Conservation (phyloP, 2,113 vertebrate species). For the Oryctolagus cuniculus region mOryCun1.1 NC_091453.1:101213001-101213500, state of each 20-base stretch:
- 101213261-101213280: constrained; percentile 80
- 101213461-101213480: constrained; percentile 84
- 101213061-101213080: constrained; percentile 41
- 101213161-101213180: constrained; percentile 71
- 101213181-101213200: too few relatives aligned
- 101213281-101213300: constrained; percentile 79
- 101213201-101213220: constrained; percentile 77
- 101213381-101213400: constrained; percentile 82
- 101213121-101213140: not conserved
- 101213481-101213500: constrained; percentile 85
- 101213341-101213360: constrained; percentile 81
- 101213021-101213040: constrained; percentile 54
- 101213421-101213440: constrained; percentile 87
- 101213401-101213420: constrained; percentile 82
- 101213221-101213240: constrained; percentile 71
- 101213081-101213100: constrained; percentile 13
- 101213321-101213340: constrained; percentile 85
- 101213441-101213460: constrained; percentile 83
- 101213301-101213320: constrained; percentile 82
- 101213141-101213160: not conserved
- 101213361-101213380: constrained; percentile 83
- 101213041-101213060: not conserved
- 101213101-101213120: constrained; percentile 55
- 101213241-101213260: constrained; percentile 69
- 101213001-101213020: not conserved